These are phyloP conservation scores for Heteromurus nitidus DNA, from an alignment of 2,888 invertebrate genomes.

Conservation along the genomic window DNA sequence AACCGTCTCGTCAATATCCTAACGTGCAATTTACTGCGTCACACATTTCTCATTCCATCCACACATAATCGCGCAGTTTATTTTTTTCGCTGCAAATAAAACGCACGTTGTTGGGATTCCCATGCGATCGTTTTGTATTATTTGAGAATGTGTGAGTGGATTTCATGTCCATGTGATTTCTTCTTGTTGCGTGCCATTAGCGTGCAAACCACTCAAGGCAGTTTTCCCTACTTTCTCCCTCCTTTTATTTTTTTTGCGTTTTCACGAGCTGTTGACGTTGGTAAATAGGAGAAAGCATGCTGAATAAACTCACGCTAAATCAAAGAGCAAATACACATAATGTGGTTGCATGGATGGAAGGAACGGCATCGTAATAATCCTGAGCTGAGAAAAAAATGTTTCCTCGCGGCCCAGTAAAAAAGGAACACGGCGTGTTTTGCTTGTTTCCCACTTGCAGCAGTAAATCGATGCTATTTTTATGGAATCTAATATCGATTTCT, in stretches of 20 bases:
- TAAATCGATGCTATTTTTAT: conserved; percentile 16
- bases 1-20: neutral
- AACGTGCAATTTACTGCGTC: neutral
- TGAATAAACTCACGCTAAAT: too few species aligned
- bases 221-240: neutral
- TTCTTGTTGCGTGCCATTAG: conserved; percentile 6
- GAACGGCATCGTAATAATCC: neutral
- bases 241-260: neutral
- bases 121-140: too few species aligned
- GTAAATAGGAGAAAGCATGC: neutral
- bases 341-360: neutral
- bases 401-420: neutral
- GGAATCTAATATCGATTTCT: neutral
- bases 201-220: neutral
- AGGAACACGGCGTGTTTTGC: neutral
- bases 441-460: neutral
- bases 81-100: neutral
- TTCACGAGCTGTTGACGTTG: neutral
- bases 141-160: neutral
- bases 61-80: neutral
- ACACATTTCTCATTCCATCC: too few species aligned
- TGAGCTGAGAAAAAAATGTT: neutral
- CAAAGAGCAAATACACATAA: neutral
- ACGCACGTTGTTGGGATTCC: neutral
- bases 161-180: conserved; percentile 1